These are phyloP conservation scores for Physocephala rufipes DNA, from an alignment of 2,888 invertebrate genomes.

Conservation along the genomic window DNA sequence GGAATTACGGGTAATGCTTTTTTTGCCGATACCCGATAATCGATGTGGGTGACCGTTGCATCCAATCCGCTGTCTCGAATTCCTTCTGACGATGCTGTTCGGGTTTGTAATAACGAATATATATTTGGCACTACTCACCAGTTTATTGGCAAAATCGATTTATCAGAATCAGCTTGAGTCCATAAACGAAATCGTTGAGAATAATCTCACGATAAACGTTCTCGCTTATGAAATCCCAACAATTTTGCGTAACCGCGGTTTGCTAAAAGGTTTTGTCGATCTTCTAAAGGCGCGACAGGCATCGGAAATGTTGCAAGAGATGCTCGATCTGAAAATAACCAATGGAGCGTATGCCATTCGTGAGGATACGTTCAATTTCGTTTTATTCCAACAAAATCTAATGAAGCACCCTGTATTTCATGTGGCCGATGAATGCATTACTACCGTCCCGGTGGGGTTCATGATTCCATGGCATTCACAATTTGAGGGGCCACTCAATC, in stretches of 20 bases:
- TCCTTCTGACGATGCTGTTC: conserved; percentile 42
- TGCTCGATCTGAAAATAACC: conserved; percentile 32
- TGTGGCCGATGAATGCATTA: conserved; percentile 46
- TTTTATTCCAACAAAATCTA: conserved; percentile 49
- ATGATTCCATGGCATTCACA: conserved; percentile 50
- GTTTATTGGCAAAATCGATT: conserved; percentile 50
- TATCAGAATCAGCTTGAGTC: conserved; percentile 46
- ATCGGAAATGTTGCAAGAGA: conserved; percentile 34
- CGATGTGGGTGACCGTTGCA: conserved; percentile 28
- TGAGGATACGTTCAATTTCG: conserved; percentile 49
- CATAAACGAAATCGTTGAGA: conserved; percentile 43
- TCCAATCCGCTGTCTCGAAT: conserved; percentile 41
- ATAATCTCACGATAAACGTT: conserved; percentile 44
- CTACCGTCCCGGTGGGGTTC: conserved; percentile 50
- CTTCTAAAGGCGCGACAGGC: conserved; percentile 43
- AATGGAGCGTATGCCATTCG: conserved; percentile 44
- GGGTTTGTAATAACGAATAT: conserved; percentile 53
- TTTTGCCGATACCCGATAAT: conserved; percentile 41
- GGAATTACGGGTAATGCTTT: conserved; percentile 47
- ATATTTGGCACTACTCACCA: conserved; percentile 52
- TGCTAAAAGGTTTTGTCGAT: conserved; percentile 44
- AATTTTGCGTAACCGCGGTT: conserved; percentile 46
- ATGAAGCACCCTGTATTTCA: conserved; percentile 46
- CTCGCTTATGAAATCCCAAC: conserved; percentile 48
- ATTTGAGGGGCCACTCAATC: conserved; percentile 48